These are phyloP conservation scores for Schizopygopsis malacanthus DNA, from an alignment of 2,797 vertebrate species.

Conservation along the genomic window DNA sequence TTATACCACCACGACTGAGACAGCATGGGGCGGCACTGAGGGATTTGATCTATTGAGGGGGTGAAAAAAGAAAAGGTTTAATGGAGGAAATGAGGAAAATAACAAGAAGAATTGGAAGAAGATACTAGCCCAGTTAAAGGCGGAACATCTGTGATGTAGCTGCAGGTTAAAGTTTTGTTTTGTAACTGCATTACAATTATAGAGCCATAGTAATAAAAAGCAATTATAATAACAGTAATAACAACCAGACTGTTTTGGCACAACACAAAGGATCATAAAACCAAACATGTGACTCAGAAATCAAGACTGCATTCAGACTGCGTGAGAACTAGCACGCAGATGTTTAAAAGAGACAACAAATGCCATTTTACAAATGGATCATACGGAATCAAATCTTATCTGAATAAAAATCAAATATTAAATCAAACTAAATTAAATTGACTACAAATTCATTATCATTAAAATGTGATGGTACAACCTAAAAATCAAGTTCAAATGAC, in stretches of 20 bases:
- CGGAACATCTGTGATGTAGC: not conserved
- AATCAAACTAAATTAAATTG: too few relatives aligned
- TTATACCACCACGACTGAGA: not conserved
- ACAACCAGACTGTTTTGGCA: slow-evolving; percentile 4
- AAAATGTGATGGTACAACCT: not conserved
- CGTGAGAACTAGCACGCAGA: not conserved
- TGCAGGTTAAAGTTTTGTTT: slow-evolving; percentile 1
- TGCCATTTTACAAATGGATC: not conserved
- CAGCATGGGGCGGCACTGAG: not conserved
- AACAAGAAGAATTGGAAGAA: not conserved
- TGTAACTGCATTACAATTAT: not conserved
- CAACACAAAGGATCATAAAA: not conserved
- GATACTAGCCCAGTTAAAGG: not conserved
- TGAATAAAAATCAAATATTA: not conserved
- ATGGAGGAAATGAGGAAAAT: not conserved
- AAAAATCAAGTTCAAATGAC: not conserved
- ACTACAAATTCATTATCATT: not conserved
- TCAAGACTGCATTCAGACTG: not conserved
- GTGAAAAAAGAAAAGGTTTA: not conserved
- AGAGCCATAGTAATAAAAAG: not conserved
- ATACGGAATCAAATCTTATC: not conserved
- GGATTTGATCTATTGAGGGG: not conserved
- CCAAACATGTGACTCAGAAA: slow-evolving; percentile 14
- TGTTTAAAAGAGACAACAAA: not conserved
- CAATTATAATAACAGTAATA: slow-evolving; percentile 4